Conservation (phyloP, 2,888 invertebrate genomes). For the Timandra comae region DNA sequence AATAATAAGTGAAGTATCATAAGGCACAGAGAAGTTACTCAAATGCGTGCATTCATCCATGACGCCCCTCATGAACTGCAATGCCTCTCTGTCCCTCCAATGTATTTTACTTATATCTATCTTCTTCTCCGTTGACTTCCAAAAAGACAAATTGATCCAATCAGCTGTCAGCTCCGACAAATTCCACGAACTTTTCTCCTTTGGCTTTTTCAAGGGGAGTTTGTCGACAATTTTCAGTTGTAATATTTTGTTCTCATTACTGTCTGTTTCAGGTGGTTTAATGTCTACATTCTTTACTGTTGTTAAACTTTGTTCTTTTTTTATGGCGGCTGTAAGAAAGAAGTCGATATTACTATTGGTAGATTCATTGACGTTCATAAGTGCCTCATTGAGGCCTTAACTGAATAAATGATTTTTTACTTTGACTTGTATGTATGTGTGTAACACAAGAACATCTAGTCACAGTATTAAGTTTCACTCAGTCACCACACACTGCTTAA, state of each 20-base stretch:
- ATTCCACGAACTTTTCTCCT: constrained; percentile 50
- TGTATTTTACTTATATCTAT: constrained; percentile 79
- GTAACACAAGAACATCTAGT: too few relatives aligned
- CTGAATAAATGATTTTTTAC: too few relatives aligned
- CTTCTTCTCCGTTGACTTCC: constrained; percentile 51
- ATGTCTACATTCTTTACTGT: too few relatives aligned
- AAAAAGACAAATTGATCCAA: constrained; percentile 56
- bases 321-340: constrained; percentile 6
- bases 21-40: constrained; percentile 91
- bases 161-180: constrained; percentile 56
- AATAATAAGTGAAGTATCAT: constrained; percentile 92
- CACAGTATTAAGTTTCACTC: too few relatives aligned
- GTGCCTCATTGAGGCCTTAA: too few relatives aligned
- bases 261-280: not conserved
- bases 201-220: too few relatives aligned
- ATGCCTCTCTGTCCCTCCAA: constrained; percentile 85
- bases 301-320: constrained; percentile 5
- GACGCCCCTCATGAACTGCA: constrained; percentile 96
- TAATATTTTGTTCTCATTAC: not conserved
- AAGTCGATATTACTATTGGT: too few relatives aligned
- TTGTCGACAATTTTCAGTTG: not conserved
- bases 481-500: too few relatives aligned
- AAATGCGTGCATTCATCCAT: constrained; percentile 99
- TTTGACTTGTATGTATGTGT: too few relatives aligned
- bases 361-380: too few relatives aligned